Evolutionary conservation across 2,797 vertebrate species (phyloP), one percentile per base, ranked within the genome.

Genomic region (Rachycentron canadum): DNA sequence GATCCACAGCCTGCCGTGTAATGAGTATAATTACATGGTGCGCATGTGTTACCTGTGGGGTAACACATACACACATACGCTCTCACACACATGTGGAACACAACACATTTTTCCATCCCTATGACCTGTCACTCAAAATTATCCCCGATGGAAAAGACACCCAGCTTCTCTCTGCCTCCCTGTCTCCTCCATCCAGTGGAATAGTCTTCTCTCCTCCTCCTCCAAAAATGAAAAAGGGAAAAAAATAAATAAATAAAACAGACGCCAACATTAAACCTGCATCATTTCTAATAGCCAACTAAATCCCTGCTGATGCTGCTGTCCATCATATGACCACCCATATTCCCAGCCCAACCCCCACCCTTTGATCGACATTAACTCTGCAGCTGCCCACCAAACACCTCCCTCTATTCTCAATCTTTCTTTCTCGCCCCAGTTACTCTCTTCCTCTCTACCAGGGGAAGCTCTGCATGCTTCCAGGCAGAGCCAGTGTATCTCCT

Each of bases 11-110:
- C 94, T 81, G 85, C 89, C 89, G 91, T 89, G 91, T 94, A 94
- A 95, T 95, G 91, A 93, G 91, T 92, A 92, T 95, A 95, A 96
- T 95, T 93, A 94, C 92, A 94, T 91, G 93, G 93, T 93, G 93
- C 79, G 92, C 92, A 85, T 90, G 91, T 90, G 90, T 94, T 93
- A 94, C 94, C 94, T 95, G 92, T 88, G 87, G 86, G 87, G 81
- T 60, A 80, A 50, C 71, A 73, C 78, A 65, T 56, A 59, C 61
- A 59, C 88, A 73, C 82, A 50, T 17, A 58, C 65, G 63, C 76
- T 50, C 74, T 40, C 79, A 55, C 81, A 77, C 85, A 77, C 86
- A 86, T 59, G 78, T 80, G 83, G 57, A 81, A 77, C 30, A 11
- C 78, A 28, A 68, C 75, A 68, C 75, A 62, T 77, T 86, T 89